These are phyloP conservation scores for Symphodus melops DNA, from an alignment of 2,113 vertebrate species.

Conservation along the genomic window DNA sequence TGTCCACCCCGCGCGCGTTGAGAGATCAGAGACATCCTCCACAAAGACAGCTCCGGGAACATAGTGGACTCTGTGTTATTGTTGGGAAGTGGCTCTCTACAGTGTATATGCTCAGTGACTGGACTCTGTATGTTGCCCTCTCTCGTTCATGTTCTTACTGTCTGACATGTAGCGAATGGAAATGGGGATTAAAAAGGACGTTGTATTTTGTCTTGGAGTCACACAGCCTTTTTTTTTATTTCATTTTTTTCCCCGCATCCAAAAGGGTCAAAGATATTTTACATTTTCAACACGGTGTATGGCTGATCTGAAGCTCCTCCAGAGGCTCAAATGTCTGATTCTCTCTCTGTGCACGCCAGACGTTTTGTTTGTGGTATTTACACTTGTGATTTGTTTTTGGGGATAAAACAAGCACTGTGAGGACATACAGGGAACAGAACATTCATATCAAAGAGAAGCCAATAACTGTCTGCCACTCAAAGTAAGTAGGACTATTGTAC, in stretches of 20 bases:
- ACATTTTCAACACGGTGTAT: conserved; percentile 4
- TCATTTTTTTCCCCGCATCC: no score
- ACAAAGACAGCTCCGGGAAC: conserved; percentile 60
- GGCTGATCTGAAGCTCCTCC: conserved; percentile 17
- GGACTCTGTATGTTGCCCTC: conserved; percentile 73
- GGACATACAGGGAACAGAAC: conserved; percentile 17
- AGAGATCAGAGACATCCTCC: conserved; percentile 68
- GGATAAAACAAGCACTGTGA: not conserved
- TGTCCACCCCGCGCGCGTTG: conserved; percentile 73
- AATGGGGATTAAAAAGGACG: conserved; percentile 73
- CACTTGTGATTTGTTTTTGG: conserved; percentile 50
- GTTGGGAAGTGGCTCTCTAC: conserved; percentile 63
- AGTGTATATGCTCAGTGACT: conserved; percentile 71
- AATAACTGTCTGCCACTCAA: not conserved
- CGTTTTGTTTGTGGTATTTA: conserved; percentile 40
- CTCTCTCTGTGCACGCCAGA: conserved; percentile 46
- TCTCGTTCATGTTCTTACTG: conserved; percentile 76
- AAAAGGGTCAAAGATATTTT: not conserved
- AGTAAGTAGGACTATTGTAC: not conserved
- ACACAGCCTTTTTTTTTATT: conserved; percentile 33
- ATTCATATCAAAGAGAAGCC: conserved; percentile 31
- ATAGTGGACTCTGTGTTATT: conserved; percentile 65
- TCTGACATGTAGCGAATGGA: conserved; percentile 77
- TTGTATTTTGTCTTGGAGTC: conserved; percentile 70
- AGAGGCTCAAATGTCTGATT: conserved; percentile 37